Base-by-base conservation (phyloP, 2,113 vertebrate genomes). In the Dicerorhinus sumatrensis region DNA sequence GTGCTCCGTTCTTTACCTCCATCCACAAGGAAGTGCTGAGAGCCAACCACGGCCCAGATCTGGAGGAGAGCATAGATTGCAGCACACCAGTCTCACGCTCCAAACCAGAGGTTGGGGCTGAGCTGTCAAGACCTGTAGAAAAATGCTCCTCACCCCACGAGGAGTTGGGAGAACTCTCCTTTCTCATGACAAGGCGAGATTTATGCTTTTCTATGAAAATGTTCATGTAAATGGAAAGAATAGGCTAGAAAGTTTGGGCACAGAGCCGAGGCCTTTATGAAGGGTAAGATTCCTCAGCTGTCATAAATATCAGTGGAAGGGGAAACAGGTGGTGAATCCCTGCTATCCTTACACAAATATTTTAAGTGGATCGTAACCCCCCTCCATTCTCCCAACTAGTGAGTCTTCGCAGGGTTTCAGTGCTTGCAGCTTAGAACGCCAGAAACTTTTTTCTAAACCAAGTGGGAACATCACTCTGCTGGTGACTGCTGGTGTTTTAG, bases 211-310 rank as follows among this genome's bases (percentile, higher is more conserved):
- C 81, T 96, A 25, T 13, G 70, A 85, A 88, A 88, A 70, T 36
- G 51, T 72, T 76, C 39, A 1, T 77, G 29, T 46, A 46, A 87
- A 58, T 75, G 73, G 36, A 27, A 90, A 91, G 67, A 83, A 89
- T 76, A 81, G 73, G 9, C 82, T 93, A 92, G 91, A 62, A 92
- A 62, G 21, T 42, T 89, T 36, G 65, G 90, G 84, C 82, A 39
- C 16, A 9, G 46, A 86, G 96, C 77, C 6, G 16, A 94, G 87
- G 70, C 29, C 86, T 95, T 76, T 29, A 60, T 81, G 87, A 51
- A 89, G 94, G 33, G 88, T 73, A 73, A 39, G 90, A 97, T 93
- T 93, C 87, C 97, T 97, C 96, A 91, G 92, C 90, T 96, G 96
- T 96, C 96, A 85, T 86, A 72, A 73, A 54, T 77, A 92, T 90